A percentile compares a stretch with the other conserved stretches of the same genome.
phyloP scores from a whole-genome alignment of 2,113 vertebrate species.

The Emydura subglobosa region DNA sequence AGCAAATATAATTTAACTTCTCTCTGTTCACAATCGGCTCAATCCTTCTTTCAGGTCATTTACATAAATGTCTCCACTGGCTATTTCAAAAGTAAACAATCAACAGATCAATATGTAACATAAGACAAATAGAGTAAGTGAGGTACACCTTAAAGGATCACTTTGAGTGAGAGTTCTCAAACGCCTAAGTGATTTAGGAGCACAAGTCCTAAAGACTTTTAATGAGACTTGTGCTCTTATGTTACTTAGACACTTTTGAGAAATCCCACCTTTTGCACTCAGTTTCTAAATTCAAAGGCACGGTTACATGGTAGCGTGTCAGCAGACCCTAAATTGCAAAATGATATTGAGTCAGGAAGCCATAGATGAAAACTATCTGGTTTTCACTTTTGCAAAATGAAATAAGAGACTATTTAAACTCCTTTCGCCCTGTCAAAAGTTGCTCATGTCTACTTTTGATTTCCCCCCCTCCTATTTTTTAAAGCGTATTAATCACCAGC shows the following conservation, averaged over 20 bases:
- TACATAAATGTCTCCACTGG: constrained; percentile 37
- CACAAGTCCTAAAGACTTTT: neutral
- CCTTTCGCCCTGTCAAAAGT: neutral
- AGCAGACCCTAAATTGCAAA: neutral
- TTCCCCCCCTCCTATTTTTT: neutral
- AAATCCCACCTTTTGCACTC: neutral
- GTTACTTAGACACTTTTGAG: neutral
- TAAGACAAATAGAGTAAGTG: constrained; percentile 35
- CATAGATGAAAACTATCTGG: constrained; percentile 6
- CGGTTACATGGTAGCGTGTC: constrained; percentile 2
- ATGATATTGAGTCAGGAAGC: neutral
- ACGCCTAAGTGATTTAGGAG: neutral
- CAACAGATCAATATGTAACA: constrained; percentile 42
- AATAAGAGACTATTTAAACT: neutral
- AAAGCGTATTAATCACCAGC: neutral
- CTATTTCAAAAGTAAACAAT: constrained; percentile 61
- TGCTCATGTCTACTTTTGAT: neutral
- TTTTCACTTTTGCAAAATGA: constrained; percentile 48
- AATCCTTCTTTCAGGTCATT: constrained; percentile 37
- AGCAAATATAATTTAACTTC: constrained; percentile 59
- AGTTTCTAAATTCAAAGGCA: constrained; percentile 32
- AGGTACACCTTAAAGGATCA: constrained; percentile 32
- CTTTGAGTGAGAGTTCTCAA: constrained; percentile 37
- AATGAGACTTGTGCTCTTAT: neutral
- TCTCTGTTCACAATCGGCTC: neutral